A percentile compares a stretch with the other conserved stretches of the same genome.
Evolutionary conservation across 64 coral and sea anemone genomes (phyloP).

Genomic region (Montipora foliosa): DNA sequence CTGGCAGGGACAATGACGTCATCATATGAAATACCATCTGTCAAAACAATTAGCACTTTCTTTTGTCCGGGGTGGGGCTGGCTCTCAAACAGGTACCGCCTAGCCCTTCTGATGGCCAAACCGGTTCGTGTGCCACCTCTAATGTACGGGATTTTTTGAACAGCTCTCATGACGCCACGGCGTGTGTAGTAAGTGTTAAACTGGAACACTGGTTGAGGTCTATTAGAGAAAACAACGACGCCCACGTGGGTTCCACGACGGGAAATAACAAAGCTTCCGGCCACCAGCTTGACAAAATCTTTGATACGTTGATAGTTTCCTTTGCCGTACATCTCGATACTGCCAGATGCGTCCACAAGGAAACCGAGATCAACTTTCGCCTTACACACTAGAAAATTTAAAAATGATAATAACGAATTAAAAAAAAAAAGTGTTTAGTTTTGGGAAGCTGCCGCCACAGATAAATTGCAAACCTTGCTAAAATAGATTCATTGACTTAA

Average conservation of each 20-base stretch:
- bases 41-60: constrained; percentile 85
- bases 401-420: background rate
- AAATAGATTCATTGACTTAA: no score
- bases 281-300: constrained; percentile 78
- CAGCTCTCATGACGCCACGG: constrained; percentile 66
- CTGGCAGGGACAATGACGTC: constrained; percentile 67
- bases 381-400: constrained; percentile 55
- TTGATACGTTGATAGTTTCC: constrained; percentile 86
- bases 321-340: constrained; percentile 92
- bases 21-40: constrained; percentile 89
- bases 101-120: constrained; percentile 81
- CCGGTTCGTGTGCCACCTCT: constrained; percentile 85
- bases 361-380: constrained; percentile 90
- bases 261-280: constrained; percentile 79
- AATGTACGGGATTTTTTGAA: constrained; percentile 73
- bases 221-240: constrained; percentile 75
- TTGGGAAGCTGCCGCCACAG: no score
- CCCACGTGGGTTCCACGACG: constrained; percentile 83
- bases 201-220: constrained; percentile 69
- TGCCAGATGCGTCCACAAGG: constrained; percentile 89
- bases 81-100: constrained; percentile 56
- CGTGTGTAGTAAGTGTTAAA: constrained; percentile 84
- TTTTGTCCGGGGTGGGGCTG: constrained; percentile 53
- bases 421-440: background rate
- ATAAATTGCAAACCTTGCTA: no score